Percentiles rank a stretch among this genome's conserved stretches.
Evolutionary conservation across 2,888 invertebrate species (phyloP).

Genomic region (Xylocampa areola): DNA sequence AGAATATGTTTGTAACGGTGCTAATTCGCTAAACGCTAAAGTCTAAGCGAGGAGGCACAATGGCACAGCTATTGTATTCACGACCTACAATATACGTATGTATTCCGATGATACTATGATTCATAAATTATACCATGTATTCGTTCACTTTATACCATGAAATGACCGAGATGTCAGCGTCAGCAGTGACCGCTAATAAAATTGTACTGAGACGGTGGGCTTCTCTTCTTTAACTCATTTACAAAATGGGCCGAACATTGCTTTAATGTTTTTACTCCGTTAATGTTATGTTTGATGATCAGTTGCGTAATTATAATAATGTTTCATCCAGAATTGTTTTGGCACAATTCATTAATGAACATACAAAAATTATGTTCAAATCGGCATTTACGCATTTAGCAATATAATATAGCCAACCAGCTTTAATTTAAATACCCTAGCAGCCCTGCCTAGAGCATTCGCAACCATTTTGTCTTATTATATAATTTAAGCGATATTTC

Average conservation of each 20-base stretch:
- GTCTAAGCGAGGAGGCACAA: constrained; percentile 82
- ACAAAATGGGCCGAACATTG: constrained; percentile 20
- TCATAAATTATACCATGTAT: constrained; percentile 62
- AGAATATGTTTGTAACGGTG: constrained; percentile 48
- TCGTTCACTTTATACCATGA: constrained; percentile 58
- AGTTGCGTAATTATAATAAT: constrained; percentile 13
- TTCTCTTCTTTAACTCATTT: constrained; percentile 6
- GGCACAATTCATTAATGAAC: constrained; percentile 56
- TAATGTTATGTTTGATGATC: constrained; percentile 16
- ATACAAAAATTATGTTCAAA: constrained; percentile 23
- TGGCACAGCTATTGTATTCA: constrained; percentile 80
- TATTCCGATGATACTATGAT: constrained; percentile 57
- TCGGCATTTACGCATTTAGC: constrained; percentile 26
- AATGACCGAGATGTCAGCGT: constrained; percentile 46
- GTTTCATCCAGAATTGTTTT: constrained; percentile 59
- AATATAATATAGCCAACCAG: constrained; percentile 25
- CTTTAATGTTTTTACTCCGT: constrained; percentile 6
- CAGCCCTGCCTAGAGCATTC: constrained; percentile 37
- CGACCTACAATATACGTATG: constrained; percentile 62
- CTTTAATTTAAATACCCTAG: constrained; percentile 31
- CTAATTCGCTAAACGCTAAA: constrained; percentile 58
- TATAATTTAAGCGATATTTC: constrained; percentile 37
- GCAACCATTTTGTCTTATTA: constrained; percentile 33
- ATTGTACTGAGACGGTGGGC: constrained; percentile 18
- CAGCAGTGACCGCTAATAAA: constrained; percentile 41